Evolutionary conservation across 1,140 invertebrate species (phyloP), one percentile per base, ranked within the genome.

Genomic region (Pogonus chalceus): DNA sequence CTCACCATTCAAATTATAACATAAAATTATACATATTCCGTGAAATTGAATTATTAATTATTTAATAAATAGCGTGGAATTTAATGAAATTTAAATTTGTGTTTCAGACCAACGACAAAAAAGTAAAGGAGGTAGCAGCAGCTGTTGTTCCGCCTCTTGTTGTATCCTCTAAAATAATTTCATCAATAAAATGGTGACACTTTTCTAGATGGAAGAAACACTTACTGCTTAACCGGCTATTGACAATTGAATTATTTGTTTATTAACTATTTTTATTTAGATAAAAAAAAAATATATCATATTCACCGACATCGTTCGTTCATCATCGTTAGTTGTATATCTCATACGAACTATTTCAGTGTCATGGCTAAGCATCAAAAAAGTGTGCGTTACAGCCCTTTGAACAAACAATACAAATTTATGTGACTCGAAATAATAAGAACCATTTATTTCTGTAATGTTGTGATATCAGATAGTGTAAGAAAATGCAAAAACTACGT

Each of bases 101-200:
- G 58, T 85, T 87, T 48, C 80, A 92, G 90, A 92, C 85, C 89
- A 92, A 81, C 82, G 90, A 76, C 88, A 91, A 76, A 93, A 93
- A 72, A 92, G 88, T 77, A 93, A 93, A 85, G 88, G 88, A 58
- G 88, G 90, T 56, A 88, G 87, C 56, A 90, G 87, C 76, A 89
- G 87, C 80, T 92, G 89, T 80, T 93, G 90, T 79, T 90, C 87
- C 61, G 82, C 88, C 59, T 89, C 87, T 55, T 93, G 90, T 78
- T 86, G 85, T 76, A 92, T 93, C 80, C 82, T 92, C 82, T 92
- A 91, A 88, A 60, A 54, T 52, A 47, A 47, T 57, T 49, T 47
- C 31, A 49, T 53, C 51, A 55, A 50, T 53, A 54, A 53, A 55
- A 16, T 16, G 18, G 18, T 43, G 37, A 16, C 37, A 43, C 18